phyloP scores from a whole-genome alignment of 2,797 vertebrate species.

The Aulostomus chinensis region DNA sequence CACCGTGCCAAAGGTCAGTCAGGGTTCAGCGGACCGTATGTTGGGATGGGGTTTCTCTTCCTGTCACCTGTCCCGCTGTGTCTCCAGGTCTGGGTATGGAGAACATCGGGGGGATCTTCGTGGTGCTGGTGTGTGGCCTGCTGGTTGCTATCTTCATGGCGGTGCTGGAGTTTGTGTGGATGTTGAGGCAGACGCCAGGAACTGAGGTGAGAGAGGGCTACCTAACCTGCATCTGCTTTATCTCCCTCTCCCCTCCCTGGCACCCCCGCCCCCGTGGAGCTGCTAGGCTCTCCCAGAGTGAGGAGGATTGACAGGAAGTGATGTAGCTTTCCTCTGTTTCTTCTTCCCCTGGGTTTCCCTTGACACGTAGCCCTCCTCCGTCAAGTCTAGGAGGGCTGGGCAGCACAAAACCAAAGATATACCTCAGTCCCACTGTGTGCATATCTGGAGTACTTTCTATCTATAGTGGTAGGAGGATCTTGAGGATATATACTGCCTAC shows the following conservation, averaged over 20 bases:
- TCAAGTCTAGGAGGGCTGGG: constrained; percentile 23
- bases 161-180: constrained; percentile 98
- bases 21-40: too few species aligned
- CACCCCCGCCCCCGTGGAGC: constrained; percentile 29
- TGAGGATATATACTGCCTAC: constrained; percentile 2
- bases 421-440: constrained; percentile 33
- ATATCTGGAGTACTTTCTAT: constrained; percentile 26
- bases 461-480: constrained; percentile 9
- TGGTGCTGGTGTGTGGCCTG: constrained; percentile 98
- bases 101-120: constrained; percentile 98
- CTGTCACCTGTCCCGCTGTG: not conserved
- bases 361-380: constrained; percentile 7
- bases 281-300: constrained; percentile 35
- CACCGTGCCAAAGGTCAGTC: constrained; percentile 95
- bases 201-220: constrained; percentile 90
- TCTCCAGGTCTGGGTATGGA: constrained; percentile 94
- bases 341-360: constrained; percentile 16
- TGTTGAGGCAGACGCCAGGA: constrained; percentile 90
- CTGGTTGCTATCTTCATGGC: constrained; percentile 99
- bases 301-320: constrained; percentile 36
- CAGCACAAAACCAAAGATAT: constrained; percentile 65
- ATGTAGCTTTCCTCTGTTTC: not conserved
- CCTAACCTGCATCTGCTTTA: constrained; percentile 80
- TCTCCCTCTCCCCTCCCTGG: constrained; percentile 63
- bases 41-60: too few species aligned